These are phyloP conservation scores for Plebejus anna DNA, from an alignment of 2,888 invertebrate species.

Conservation along the genomic window DNA sequence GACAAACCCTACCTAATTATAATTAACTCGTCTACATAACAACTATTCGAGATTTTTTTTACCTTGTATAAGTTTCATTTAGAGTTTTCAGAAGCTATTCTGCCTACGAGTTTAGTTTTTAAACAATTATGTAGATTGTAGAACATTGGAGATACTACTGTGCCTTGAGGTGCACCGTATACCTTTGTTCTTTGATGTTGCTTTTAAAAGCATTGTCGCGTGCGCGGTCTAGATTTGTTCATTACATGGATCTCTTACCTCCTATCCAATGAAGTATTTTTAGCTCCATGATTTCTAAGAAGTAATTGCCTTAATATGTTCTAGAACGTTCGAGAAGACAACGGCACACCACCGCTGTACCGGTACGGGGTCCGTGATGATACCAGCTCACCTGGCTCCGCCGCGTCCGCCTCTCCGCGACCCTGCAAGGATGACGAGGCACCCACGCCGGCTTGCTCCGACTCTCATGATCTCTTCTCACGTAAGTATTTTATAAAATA, in stretches of 20 bases:
- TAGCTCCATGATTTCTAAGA: too few relatives aligned
- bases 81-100: too few relatives aligned
- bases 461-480: conserved; percentile 72
- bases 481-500: conserved; percentile 47
- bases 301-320: not conserved
- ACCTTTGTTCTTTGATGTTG: too few relatives aligned
- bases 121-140: not conserved
- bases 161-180: not conserved
- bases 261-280: too few relatives aligned
- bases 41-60: too few relatives aligned
- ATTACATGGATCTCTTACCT: too few relatives aligned
- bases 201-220: too few relatives aligned
- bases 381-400: conserved; percentile 75
- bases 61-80: too few relatives aligned
- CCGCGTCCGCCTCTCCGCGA: conserved; percentile 72
- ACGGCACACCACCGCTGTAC: conserved; percentile 69
- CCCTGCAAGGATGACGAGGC: conserved; percentile 73
- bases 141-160: not conserved
- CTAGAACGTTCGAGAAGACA: conserved; percentile 70
- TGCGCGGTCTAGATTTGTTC: too few relatives aligned
- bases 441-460: conserved; percentile 58
- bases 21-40: too few relatives aligned
- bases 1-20: too few relatives aligned
- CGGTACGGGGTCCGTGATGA: conserved; percentile 67
- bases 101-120: too few relatives aligned